These are phyloP conservation scores for Cataglyphis albicans DNA, from an alignment of 2,888 invertebrate genomes.

Conservation along the genomic window DNA sequence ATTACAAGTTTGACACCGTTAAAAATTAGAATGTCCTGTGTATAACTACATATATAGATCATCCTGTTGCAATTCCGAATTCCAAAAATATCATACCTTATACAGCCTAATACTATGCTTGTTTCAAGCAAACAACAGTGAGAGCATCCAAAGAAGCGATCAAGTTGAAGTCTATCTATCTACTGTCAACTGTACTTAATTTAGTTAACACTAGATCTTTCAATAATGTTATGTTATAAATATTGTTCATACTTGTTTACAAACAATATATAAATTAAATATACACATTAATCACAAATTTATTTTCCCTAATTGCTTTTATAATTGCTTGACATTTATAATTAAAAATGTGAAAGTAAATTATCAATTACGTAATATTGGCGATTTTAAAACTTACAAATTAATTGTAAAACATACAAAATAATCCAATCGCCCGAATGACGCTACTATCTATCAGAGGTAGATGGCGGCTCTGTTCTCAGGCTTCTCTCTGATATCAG, in stretches of 20 bases:
- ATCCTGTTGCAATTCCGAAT: conserved; percentile 50
- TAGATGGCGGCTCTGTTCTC: too few species aligned
- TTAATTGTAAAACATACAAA: too few species aligned
- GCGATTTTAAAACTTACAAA: background rate
- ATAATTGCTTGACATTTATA: background rate
- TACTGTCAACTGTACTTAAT: conserved; percentile 77
- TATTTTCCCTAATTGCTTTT: background rate
- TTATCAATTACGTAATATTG: background rate
- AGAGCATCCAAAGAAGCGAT: conserved; percentile 72
- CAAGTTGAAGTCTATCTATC: conserved; percentile 50
- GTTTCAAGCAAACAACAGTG: conserved; percentile 31
- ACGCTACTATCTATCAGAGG: too few species aligned
- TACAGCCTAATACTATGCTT: conserved; percentile 16
- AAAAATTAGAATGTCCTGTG: conserved; percentile 56
- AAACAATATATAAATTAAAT: conserved; percentile 69
- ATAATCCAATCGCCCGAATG: too few species aligned
- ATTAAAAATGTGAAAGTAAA: background rate
- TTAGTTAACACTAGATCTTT: conserved; percentile 70
- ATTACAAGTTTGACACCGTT: background rate
- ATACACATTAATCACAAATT: background rate
- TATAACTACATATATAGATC: conserved; percentile 51
- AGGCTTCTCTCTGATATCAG: background rate
- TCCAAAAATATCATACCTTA: conserved; percentile 39
- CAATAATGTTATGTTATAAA: conserved; percentile 77
- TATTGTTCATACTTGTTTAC: conserved; percentile 82